Base-by-base conservation (phyloP, 2,888 invertebrate genomes). In the Bedellia somnulentella region DNA sequence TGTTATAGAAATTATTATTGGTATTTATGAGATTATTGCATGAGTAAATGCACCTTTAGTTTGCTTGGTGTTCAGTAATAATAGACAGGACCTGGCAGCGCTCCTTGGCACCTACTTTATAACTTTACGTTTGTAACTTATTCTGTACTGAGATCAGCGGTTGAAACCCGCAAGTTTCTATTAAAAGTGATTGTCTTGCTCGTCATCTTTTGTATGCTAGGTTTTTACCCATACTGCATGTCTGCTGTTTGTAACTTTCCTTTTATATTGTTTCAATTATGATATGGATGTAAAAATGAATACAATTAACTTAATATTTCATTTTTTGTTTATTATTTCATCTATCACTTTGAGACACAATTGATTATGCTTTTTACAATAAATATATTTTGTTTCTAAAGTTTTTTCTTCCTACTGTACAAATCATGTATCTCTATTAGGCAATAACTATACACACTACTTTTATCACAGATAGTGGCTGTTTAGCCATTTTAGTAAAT, bases 401-500 rank as follows among this genome's bases (percentile, higher is more conserved):
- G 52, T 56, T 54, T 55, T n/a, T n/a, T n/a, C n/a, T n/a, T n/a
- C n/a, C 58, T 66, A 60, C 49, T 46, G 54, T 64, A 64, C 57
- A 66, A 57, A 59, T 63, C 64, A 54, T 66, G 63, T 62, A 64
- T 48, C 49, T 17, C 17, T 18, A 52, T 52, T 46, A 41, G 54
- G 51, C 45, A 46, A 45, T 50, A 51, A 51, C 51, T 64, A n/a
- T n/a, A 58, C 24, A 33, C 53, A 39, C 66, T 71, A 71, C 54
- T 52, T 52, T 64, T 73, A 75, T 75, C 73, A 75, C 73, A 75
- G 73, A 67, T 71, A 49, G 50, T 45, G 70, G 71, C 73, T 58
- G 37, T 47, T 43, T 41, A 55, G 68, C 71, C 71, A 47, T 55
- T 54, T 57, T 21, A 53, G 49, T 57, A 29, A 10, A 53, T 21